A percentile compares a stretch with the other conserved stretches of the same genome.
Conservation (phyloP, 2,888 invertebrate genomes). For the Epinotia bilunana region DNA sequence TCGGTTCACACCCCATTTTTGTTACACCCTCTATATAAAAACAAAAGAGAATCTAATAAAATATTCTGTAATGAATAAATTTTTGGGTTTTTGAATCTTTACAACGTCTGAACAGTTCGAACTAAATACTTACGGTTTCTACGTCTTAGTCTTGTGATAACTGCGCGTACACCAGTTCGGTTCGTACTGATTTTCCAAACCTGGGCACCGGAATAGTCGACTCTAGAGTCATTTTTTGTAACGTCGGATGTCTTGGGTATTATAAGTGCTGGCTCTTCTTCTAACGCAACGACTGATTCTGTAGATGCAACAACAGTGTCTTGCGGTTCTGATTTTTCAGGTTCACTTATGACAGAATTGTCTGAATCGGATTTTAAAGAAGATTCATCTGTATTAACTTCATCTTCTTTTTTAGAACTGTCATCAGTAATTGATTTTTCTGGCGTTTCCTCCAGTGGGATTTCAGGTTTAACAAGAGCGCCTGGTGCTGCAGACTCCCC, state of each 20-base stretch:
- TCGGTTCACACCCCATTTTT: no score
- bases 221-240: constrained; percentile 60
- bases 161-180: constrained; percentile 74
- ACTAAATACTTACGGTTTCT: constrained; percentile 68
- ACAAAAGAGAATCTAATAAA: background rate
- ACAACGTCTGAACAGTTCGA: background rate
- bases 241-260: constrained; percentile 51
- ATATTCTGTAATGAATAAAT: no score
- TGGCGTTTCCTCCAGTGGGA: constrained; percentile 1
- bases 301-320: constrained; percentile 40
- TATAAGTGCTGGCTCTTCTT: constrained; percentile 48
- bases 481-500: background rate
- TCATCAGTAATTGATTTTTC: background rate
- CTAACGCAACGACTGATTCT: constrained; percentile 40
- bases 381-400: constrained; percentile 42
- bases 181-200: constrained; percentile 87
- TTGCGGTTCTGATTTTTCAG: constrained; percentile 49
- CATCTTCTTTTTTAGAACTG: background rate
- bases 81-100: background rate
- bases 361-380: constrained; percentile 45
- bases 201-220: constrained; percentile 90
- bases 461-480: background rate
- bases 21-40: no score
- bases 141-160: constrained; percentile 66
- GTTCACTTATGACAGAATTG: constrained; percentile 49